Percentiles rank a stretch among this genome's conserved stretches.
Conservation (phyloP, 2,797 vertebrate species). For the Odontamblyopus rebecca region DNA sequence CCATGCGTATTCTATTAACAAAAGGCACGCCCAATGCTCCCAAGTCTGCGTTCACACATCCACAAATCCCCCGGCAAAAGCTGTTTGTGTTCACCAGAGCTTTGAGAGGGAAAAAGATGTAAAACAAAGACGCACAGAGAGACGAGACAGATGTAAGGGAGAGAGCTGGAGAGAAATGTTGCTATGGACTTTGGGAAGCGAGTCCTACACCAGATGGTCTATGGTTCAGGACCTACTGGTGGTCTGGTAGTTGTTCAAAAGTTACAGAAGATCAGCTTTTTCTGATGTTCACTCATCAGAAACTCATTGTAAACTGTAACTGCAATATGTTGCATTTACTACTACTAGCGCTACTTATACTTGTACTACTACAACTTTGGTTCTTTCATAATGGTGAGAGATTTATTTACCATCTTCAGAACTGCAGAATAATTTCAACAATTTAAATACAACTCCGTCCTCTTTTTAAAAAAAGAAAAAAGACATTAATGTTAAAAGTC, state of each 20-base stretch:
- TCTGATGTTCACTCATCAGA: too few species aligned
- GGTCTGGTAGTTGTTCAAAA: neutral
- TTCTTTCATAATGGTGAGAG: too few species aligned
- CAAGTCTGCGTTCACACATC: conserved; percentile 71
- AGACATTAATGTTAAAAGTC: too few species aligned
- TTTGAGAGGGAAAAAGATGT: conserved; percentile 48
- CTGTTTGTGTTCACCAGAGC: conserved; percentile 76
- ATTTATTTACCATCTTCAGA: too few species aligned
- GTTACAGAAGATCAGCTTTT: neutral
- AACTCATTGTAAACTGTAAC: too few species aligned
- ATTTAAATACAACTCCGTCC: too few species aligned
- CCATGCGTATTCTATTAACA: conserved; percentile 78
- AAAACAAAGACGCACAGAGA: conserved; percentile 36
- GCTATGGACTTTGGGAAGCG: conserved; percentile 29
- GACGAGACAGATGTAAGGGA: conserved; percentile 38
- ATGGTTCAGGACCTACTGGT: neutral
- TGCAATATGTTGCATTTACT: too few species aligned
- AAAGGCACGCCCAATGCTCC: conserved; percentile 74
- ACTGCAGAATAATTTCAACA: too few species aligned
- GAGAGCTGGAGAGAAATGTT: conserved; percentile 33
- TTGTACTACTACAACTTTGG: too few species aligned
- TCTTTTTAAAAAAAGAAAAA: too few species aligned
- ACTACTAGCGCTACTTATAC: too few species aligned
- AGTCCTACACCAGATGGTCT: neutral
- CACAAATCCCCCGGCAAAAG: conserved; percentile 75